Evolutionary conservation across 2,888 invertebrate species (phyloP).

Genomic region (Thereva nobilitata): DNA sequence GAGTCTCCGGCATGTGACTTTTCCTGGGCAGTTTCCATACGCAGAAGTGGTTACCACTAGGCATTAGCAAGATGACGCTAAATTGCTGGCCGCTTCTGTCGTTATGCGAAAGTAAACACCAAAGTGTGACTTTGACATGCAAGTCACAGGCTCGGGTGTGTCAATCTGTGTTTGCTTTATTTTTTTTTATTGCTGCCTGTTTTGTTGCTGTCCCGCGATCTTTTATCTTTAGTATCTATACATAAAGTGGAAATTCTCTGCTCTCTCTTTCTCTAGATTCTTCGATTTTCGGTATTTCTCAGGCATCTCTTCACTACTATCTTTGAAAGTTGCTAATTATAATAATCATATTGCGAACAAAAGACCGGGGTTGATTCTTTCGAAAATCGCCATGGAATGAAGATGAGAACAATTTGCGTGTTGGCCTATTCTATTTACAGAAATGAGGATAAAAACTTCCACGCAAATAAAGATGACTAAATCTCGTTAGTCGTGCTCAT

Average conservation of each 20-base stretch:
- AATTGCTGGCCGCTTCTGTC: constrained; percentile 26
- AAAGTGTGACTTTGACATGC: constrained; percentile 30
- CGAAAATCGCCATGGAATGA: too few relatives aligned
- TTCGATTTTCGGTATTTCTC: constrained; percentile 7
- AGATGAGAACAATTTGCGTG: too few relatives aligned
- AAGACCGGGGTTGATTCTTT: not conserved
- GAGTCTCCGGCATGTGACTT: constrained; percentile 9
- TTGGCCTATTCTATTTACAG: too few relatives aligned
- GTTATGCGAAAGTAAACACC: constrained; percentile 19
- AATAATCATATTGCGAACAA: constrained; percentile 23
- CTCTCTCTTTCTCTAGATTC: not conserved
- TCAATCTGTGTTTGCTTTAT: not conserved
- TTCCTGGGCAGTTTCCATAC: constrained; percentile 7
- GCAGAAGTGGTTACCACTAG: constrained; percentile 16
- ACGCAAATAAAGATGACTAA: too few relatives aligned
- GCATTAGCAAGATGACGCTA: constrained; percentile 26
- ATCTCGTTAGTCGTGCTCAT: too few relatives aligned
- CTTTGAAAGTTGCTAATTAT: constrained; percentile 13
- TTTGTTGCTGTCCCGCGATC: not conserved
- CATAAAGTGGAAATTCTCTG: not conserved
- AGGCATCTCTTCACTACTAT: constrained; percentile 3
- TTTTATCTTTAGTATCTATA: too few relatives aligned
- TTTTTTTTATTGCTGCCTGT: not conserved
- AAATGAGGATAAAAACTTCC: too few relatives aligned
- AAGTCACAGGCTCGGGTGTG: constrained; percentile 10